phyloP scores from a whole-genome alignment of 2,113 vertebrate genomes.

The Amblyopsis rosae region DNA sequence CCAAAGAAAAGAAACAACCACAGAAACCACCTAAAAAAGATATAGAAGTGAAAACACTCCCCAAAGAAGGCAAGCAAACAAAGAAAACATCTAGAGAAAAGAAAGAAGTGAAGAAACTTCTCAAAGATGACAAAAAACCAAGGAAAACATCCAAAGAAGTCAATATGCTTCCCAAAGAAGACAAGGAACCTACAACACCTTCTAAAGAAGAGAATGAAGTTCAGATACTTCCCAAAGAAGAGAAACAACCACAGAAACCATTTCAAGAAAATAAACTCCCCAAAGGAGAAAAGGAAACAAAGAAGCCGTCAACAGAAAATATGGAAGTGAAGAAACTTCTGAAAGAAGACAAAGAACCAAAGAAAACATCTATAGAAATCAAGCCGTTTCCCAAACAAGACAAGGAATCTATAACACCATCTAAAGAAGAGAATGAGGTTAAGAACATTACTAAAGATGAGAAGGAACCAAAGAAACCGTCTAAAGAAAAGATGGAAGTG shows the following conservation, averaged over 20 bases:
- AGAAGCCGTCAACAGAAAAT: neutral
- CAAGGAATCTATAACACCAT: too few relatives aligned
- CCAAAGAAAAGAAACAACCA: neutral
- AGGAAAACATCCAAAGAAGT: neutral
- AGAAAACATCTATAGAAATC: neutral
- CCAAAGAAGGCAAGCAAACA: neutral
- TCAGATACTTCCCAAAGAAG: neutral
- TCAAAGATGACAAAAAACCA: neutral
- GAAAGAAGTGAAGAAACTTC: neutral
- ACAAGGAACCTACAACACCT: neutral
- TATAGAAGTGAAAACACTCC: neutral
- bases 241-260: neutral
- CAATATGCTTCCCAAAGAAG: neutral
- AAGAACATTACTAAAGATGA: neutral
- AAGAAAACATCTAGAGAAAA: neutral
- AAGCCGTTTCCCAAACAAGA: neutral
- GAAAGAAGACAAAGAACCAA: neutral
- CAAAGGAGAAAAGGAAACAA: neutral
- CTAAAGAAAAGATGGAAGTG: neutral
- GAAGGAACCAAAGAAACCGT: neutral
- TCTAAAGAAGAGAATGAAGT: neutral
- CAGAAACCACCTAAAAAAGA: neutral
- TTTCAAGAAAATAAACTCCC: neutral
- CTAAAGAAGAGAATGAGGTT: neutral
- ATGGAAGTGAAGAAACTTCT: neutral